Percentiles rank a stretch among this genome's conserved stretches.
Conservation (phyloP, 1,140 invertebrate species). For the Drosophila yakuba region DNA sequence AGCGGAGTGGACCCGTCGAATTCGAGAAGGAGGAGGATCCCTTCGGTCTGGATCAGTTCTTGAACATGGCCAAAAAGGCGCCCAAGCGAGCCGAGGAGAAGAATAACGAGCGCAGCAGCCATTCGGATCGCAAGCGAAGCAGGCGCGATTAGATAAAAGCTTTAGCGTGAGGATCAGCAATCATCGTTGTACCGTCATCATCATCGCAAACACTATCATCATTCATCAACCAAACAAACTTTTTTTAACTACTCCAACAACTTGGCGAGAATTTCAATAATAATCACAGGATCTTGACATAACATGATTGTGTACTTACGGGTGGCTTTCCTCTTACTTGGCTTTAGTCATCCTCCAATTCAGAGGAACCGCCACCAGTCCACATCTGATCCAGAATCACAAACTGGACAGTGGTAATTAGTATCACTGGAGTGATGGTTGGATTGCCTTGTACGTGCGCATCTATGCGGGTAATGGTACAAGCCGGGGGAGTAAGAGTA, state of each 20-base stretch:
- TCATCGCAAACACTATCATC: constrained; percentile 5
- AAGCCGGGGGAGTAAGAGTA: too few species aligned
- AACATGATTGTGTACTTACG: not conserved
- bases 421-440: constrained; percentile 48
- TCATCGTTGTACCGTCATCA: not conserved
- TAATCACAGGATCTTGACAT: constrained; percentile 39
- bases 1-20: constrained; percentile 96
- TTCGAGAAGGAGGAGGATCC: constrained; percentile 98
- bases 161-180: constrained; percentile 16
- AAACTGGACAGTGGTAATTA: constrained; percentile 12
- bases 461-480: too few species aligned
- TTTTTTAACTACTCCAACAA: constrained; percentile 41
- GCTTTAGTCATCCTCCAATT: too few species aligned
- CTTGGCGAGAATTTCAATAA: constrained; percentile 37
- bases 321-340: not conserved
- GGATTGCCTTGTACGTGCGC: too few species aligned
- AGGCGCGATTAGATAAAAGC: constrained; percentile 56
- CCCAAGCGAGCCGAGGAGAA: constrained; percentile 80
- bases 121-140: constrained; percentile 67
- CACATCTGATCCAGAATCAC: constrained; percentile 38
- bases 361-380: constrained; percentile 31
- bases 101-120: constrained; percentile 59
- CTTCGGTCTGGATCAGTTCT: constrained; percentile 98
- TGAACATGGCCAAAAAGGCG: constrained; percentile 97
- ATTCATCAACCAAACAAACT: constrained; percentile 7